A percentile compares a stretch with the other conserved stretches of the same genome.
Conservation (phyloP, 2,888 invertebrate genomes). For the Mayetiola destructor region DNA sequence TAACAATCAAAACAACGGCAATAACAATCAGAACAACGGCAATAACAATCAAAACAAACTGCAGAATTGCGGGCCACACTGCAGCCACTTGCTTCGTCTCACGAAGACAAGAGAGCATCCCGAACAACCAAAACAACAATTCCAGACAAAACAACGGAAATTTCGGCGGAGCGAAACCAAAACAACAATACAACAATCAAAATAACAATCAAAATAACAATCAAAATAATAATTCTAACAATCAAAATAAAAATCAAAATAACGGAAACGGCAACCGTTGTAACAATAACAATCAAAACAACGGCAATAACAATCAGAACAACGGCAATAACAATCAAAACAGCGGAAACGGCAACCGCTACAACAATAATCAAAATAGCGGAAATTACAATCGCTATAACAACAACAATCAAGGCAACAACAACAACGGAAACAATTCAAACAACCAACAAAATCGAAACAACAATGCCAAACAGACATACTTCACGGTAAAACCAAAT, state of each 20-base stretch:
- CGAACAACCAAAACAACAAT: too few species aligned
- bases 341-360: neutral
- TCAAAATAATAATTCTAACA: neutral
- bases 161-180: neutral
- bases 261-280: neutral
- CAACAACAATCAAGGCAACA: neutral
- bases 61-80: neutral
- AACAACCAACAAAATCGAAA: neutral
- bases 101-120: too few species aligned
- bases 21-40: neutral
- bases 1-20: neutral
- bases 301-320: neutral
- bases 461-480: too few species aligned
- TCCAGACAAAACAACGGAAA: too few species aligned
- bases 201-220: neutral
- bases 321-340: neutral
- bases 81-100: neutral
- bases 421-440: too few species aligned
- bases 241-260: neutral
- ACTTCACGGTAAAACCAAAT: too few species aligned
- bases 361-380: neutral
- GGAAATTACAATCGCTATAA: neutral
- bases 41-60: neutral
- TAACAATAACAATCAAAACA: neutral
- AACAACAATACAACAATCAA: neutral